phyloP scores from a whole-genome alignment of 1,140 invertebrate species.

The Matsumurasca onukii region DNA sequence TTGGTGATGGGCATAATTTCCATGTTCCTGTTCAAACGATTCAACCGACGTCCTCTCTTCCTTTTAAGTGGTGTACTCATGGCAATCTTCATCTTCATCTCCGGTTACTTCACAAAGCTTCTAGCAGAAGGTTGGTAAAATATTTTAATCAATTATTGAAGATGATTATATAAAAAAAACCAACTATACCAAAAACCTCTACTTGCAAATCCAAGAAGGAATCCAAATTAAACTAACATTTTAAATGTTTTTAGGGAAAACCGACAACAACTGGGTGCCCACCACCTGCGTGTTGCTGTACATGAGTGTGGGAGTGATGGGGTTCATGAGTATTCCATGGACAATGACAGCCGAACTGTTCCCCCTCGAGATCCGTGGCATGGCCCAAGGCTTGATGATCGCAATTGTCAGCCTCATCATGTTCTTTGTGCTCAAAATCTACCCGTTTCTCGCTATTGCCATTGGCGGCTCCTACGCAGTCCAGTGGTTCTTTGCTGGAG shows the following conservation, averaged over 20 bases:
- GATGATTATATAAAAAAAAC: not conserved
- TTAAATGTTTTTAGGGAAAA: not conserved
- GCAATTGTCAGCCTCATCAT: conserved; percentile 55
- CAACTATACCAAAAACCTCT: not conserved
- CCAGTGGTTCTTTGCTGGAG: conserved; percentile 68
- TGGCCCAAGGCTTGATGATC: conserved; percentile 54
- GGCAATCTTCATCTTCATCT: conserved; percentile 54
- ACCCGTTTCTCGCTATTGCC: conserved; percentile 48
- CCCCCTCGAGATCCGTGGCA: conserved; percentile 58
- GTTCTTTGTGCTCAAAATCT: conserved; percentile 55
- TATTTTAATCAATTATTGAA: not conserved
- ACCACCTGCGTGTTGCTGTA: conserved; percentile 54
- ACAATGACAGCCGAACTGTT: conserved; percentile 63
- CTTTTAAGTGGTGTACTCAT: conserved; percentile 55
- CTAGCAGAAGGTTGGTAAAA: conserved; percentile 46
- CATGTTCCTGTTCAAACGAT: conserved; percentile 54
- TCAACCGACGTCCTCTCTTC: conserved; percentile 53
- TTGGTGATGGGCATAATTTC: conserved; percentile 60
- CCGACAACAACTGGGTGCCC: conserved; percentile 41
- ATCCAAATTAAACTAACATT: not conserved
- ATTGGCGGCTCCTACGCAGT: conserved; percentile 57
- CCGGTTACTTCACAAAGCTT: conserved; percentile 49
- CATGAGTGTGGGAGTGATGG: conserved; percentile 57
- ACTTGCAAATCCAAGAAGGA: not conserved
- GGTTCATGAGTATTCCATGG: conserved; percentile 59